Conservation (phyloP, 2,888 invertebrate genomes). For the Nymphalis polychloros region DNA sequence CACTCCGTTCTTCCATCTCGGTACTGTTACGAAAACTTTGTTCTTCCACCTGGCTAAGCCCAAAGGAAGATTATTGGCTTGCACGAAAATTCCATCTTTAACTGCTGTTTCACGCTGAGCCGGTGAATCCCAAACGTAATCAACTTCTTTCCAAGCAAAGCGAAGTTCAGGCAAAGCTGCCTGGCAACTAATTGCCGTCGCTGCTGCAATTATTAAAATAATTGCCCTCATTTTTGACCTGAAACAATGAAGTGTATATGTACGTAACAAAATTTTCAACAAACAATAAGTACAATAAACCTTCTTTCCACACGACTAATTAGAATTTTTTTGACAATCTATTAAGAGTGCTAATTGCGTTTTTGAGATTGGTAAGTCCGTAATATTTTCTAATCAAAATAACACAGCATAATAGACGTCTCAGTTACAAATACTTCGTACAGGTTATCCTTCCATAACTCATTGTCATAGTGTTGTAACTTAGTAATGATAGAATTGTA, state of each 20-base stretch:
- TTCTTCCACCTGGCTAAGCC: conserved; percentile 87
- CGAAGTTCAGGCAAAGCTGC: conserved; percentile 82
- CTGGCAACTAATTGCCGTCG: conserved; percentile 56
- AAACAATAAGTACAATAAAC: conserved; percentile 12
- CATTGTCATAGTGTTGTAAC: conserved; percentile 50
- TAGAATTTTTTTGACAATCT: conserved; percentile 7
- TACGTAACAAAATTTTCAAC: conserved; percentile 37
- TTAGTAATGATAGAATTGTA: conserved; percentile 70
- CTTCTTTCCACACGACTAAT: conserved; percentile 17
- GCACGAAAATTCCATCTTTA: conserved; percentile 82
- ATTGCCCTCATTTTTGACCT: conserved; percentile 48
- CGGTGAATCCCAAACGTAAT: conserved; percentile 85
- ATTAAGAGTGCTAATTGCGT: background rate
- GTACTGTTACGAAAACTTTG: conserved; percentile 86
- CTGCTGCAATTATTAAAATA: conserved; percentile 54
- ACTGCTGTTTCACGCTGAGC: conserved; percentile 83
- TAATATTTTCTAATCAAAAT: background rate
- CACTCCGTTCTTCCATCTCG: conserved; percentile 87
- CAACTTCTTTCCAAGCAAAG: conserved; percentile 86
- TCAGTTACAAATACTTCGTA: background rate
- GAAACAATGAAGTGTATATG: conserved; percentile 40
- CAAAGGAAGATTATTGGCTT: conserved; percentile 85
- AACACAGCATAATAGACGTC: background rate
- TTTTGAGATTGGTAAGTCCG: background rate
- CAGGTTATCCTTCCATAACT: background rate